These are phyloP conservation scores for Megaceryle torquata DNA, from an alignment of 2,113 vertebrate genomes.

Conservation along the genomic window DNA sequence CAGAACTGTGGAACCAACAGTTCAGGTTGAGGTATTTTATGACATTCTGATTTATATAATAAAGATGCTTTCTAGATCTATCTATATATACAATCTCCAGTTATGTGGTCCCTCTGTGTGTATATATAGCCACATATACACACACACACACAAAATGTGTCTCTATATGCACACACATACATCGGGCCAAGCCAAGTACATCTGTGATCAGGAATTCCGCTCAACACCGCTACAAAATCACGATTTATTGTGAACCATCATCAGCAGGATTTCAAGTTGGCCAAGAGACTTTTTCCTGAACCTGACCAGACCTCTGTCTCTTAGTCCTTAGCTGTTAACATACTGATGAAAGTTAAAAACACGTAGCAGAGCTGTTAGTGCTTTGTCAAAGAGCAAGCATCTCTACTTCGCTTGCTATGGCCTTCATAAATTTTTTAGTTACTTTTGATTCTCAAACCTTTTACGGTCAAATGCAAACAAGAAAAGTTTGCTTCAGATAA, in stretches of 20 bases:
- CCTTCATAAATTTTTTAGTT: neutral
- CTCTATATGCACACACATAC: neutral
- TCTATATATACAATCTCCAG: neutral
- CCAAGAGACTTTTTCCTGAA: neutral
- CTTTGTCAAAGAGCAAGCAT: neutral
- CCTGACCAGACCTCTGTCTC: neutral
- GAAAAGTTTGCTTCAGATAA: neutral
- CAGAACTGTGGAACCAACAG: neutral
- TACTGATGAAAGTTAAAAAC: neutral
- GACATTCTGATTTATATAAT: neutral
- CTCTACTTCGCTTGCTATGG: neutral
- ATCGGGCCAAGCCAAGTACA: neutral
- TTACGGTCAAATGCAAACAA: neutral
- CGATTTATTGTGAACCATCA: neutral
- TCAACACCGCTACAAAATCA: neutral
- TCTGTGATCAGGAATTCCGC: neutral
- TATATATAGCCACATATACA: neutral
- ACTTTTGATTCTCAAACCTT: neutral
- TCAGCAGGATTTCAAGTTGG: constrained; percentile 9
- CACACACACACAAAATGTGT: accelerated
- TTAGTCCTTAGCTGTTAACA: neutral
- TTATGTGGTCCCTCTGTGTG: neutral
- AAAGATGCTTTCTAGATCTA: neutral
- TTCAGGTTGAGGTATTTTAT: neutral
- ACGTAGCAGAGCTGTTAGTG: neutral